Percentiles rank a stretch among this genome's conserved stretches.
These are phyloP conservation scores for Mixornis gularis DNA, from an alignment of 2,113 vertebrate species.

Conservation along the genomic window DNA sequence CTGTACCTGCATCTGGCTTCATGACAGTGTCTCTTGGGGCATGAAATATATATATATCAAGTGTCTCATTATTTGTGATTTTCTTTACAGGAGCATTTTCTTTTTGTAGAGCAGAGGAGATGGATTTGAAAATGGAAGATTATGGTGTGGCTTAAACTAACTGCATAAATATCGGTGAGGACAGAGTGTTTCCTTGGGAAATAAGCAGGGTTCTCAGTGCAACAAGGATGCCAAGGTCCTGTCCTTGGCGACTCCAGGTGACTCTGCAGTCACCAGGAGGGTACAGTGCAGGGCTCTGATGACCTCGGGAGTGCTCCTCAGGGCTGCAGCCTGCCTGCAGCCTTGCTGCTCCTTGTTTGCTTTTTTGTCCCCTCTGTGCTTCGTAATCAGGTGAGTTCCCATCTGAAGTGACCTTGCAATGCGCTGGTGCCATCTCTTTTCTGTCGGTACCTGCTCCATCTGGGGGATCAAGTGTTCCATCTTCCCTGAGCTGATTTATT, in stretches of 20 bases:
- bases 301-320: background rate
- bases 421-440: accelerated
- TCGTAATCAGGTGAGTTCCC: background rate
- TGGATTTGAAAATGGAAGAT: background rate
- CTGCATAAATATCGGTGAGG: background rate
- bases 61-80: background rate
- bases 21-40: background rate
- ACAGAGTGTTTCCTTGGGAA: constrained; percentile 37
- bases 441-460: background rate
- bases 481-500: background rate
- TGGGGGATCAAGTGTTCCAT: background rate
- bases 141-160: background rate
- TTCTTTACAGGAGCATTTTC: background rate
- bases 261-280: background rate
- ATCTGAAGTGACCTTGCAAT: background rate
- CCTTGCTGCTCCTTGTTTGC: background rate
- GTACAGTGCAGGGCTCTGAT: background rate
- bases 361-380: background rate
- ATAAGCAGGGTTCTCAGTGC: background rate
- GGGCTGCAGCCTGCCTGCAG: background rate
- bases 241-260: constrained; percentile 36
- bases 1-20: background rate
- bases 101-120: background rate
- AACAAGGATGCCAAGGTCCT: background rate
- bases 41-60: background rate